These are phyloP conservation scores for Xestia rhomboidea DNA, from an alignment of 2,888 invertebrate species.

Conservation along the genomic window DNA sequence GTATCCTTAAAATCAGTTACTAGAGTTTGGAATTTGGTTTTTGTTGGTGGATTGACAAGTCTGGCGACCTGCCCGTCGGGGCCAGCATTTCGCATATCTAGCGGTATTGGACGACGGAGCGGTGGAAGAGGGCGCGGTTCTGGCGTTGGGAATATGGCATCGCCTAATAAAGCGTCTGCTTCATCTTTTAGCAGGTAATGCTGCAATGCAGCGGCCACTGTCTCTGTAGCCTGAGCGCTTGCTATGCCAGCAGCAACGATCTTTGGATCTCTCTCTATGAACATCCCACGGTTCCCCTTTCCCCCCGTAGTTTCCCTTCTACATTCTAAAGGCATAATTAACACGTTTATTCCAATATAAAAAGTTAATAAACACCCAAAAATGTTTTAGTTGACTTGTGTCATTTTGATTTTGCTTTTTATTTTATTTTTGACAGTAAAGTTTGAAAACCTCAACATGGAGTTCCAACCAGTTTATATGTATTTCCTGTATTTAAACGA, in stretches of 20 bases:
- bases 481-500: not conserved
- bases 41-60: constrained; percentile 78
- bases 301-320: constrained; percentile 81
- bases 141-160: constrained; percentile 80
- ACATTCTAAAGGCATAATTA: constrained; percentile 79
- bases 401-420: constrained; percentile 27
- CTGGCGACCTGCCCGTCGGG: constrained; percentile 72
- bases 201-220: constrained; percentile 74
- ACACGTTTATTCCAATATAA: constrained; percentile 24
- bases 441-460: not conserved
- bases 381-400: constrained; percentile 35
- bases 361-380: constrained; percentile 20
- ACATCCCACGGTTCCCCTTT: constrained; percentile 84
- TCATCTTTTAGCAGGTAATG: constrained; percentile 84
- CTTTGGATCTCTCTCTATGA: constrained; percentile 80
- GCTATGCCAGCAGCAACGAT: constrained; percentile 85
- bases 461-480: not conserved
- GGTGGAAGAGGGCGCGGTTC: constrained; percentile 77
- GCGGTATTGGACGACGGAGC: constrained; percentile 76
- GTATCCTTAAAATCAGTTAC: constrained; percentile 83
- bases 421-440: not conserved
- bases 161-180: constrained; percentile 81
- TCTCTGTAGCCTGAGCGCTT: constrained; percentile 77
- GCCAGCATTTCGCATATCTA: constrained; percentile 79
- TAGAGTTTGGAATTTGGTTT: constrained; percentile 82